phyloP scores from a whole-genome alignment of 2,113 vertebrate genomes.

The Crotalus helleri region DNA sequence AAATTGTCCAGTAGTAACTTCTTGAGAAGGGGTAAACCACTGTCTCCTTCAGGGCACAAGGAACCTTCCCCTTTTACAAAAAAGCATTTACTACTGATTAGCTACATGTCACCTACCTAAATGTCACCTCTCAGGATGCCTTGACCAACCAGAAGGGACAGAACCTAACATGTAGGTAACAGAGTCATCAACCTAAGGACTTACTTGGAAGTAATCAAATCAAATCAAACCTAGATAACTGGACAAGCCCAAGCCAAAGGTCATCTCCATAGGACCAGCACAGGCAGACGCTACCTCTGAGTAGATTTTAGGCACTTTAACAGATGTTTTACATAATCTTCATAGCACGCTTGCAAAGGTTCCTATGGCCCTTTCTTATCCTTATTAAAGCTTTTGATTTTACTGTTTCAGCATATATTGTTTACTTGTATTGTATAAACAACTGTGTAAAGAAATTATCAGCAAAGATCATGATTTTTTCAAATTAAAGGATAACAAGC shows the following conservation, averaged over 20 bases:
- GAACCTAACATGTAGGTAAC: background rate
- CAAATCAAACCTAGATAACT: background rate
- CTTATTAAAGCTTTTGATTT: background rate
- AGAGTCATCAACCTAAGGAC: background rate
- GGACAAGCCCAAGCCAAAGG: background rate
- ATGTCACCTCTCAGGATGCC: background rate
- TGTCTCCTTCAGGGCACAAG: background rate
- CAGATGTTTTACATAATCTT: background rate
- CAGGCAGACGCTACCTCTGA: background rate
- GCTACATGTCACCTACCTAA: background rate
- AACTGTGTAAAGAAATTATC: background rate
- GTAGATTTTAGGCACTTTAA: background rate
- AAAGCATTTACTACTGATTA: background rate
- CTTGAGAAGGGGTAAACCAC: background rate
- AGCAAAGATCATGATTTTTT: background rate
- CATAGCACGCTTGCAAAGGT: background rate
- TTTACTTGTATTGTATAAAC: background rate
- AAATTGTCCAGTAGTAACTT: background rate
- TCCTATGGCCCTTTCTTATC: background rate
- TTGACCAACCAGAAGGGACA: background rate
- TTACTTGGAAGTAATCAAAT: background rate
- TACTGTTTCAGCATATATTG: background rate
- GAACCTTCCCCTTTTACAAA: background rate
- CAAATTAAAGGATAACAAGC: background rate
- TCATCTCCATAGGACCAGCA: background rate